These are phyloP conservation scores for Cirrhinus mrigala DNA, from an alignment of 2,797 vertebrate genomes.

Conservation along the genomic window DNA sequence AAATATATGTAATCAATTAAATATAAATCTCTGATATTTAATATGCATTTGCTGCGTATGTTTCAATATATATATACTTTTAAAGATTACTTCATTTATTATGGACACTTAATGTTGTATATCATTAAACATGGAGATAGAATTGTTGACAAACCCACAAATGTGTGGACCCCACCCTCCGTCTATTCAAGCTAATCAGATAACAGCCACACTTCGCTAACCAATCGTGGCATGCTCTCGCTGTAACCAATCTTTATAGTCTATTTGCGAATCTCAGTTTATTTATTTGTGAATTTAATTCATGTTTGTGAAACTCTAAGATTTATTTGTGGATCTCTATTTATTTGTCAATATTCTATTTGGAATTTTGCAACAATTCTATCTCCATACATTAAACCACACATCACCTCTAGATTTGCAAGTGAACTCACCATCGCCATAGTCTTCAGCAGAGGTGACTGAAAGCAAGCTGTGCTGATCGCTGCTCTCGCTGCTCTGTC, in stretches of 20 bases:
- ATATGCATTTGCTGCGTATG: neutral
- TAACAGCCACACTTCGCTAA: no score
- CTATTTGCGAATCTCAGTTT: no score
- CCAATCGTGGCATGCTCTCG: no score
- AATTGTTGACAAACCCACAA: no score
- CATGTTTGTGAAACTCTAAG: no score
- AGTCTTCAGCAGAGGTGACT: conserved; percentile 90
- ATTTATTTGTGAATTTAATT: no score
- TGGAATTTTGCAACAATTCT: no score
- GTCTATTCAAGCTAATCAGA: no score
- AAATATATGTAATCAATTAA: neutral
- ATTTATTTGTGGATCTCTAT: no score
- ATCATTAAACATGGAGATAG: neutral
- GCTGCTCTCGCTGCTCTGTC: conserved; percentile 91
- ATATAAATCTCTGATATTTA: neutral
- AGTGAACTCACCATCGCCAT: conserved; percentile 88
- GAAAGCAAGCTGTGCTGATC: conserved; percentile 97
- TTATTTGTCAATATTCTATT: no score
- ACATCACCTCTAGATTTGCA: neutral
- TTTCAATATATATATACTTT: neutral
- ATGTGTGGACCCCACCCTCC: no score
- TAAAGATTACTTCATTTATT: neutral
- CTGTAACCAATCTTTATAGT: no score
- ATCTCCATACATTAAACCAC: neutral
- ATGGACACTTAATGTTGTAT: neutral